phyloP scores from a whole-genome alignment of 1,140 invertebrate genomes.

The Coptotermes formosanus region DNA sequence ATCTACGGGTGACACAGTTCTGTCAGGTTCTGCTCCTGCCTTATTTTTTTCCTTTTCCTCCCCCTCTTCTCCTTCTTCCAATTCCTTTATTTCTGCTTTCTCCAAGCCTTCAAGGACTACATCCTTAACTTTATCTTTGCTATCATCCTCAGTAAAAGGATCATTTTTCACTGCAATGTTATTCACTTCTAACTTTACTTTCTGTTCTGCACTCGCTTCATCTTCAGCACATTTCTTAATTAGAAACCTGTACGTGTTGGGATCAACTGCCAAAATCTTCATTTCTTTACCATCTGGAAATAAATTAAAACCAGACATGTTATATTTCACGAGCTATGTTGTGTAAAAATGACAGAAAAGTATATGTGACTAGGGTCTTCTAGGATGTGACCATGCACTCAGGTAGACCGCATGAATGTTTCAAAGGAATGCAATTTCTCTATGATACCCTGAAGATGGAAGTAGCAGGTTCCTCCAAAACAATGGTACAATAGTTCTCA shows the following conservation, averaged over 20 bases:
- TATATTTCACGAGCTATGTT: no score
- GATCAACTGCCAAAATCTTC: conserved; percentile 72
- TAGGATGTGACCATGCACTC: no score
- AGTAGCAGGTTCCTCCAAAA: no score
- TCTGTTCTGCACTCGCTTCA: conserved; percentile 37
- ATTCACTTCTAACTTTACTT: conserved; percentile 41
- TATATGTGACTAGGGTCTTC: no score
- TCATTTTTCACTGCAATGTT: conserved; percentile 40
- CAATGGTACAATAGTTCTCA: no score
- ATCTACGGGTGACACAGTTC: background rate
- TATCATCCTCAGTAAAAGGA: conserved; percentile 31
- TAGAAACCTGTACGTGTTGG: conserved; percentile 69
- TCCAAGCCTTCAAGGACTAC: conserved; percentile 5
- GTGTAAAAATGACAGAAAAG: no score
- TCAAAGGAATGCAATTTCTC: no score
- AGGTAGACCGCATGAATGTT: no score
- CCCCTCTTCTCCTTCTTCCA: conserved; percentile 46
- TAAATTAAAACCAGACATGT: no score
- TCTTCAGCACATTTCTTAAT: conserved; percentile 48
- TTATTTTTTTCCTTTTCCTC: conserved; percentile 38
- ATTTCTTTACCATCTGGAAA: conserved; percentile 48
- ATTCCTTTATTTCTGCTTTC: conserved; percentile 43
- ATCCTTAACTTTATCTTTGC: background rate
- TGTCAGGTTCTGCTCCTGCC: background rate
- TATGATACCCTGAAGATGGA: no score